A percentile compares a stretch with the other conserved stretches of the same genome.
These are phyloP conservation scores for Odontomyia ornata DNA, from an alignment of 2,888 invertebrate species.

Conservation along the genomic window DNA sequence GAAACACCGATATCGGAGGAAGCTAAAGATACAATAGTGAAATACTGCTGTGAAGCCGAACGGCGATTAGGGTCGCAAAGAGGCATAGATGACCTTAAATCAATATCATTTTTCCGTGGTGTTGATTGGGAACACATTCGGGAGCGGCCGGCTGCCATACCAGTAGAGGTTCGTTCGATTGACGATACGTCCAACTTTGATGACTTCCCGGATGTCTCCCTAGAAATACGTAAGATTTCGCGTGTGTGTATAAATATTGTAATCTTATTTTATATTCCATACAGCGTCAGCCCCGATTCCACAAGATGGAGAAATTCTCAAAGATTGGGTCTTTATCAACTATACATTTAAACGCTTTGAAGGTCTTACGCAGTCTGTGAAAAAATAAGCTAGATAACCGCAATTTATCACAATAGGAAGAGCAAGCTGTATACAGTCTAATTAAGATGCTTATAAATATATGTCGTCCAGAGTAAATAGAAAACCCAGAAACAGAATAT, in stretches of 20 bases:
- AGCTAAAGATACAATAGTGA: constrained; percentile 92
- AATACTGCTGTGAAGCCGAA: constrained; percentile 97
- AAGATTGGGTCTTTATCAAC: constrained; percentile 99
- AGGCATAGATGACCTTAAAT: constrained; percentile 93
- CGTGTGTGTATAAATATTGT: background rate
- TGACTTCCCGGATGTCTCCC: constrained; percentile 98
- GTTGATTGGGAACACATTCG: constrained; percentile 99
- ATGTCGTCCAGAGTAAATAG: constrained; percentile 40
- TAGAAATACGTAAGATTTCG: constrained; percentile 97
- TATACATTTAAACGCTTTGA: constrained; percentile 99
- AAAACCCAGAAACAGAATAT: constrained; percentile 21
- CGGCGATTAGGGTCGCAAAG: constrained; percentile 88
- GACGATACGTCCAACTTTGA: constrained; percentile 99
- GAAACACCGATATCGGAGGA: constrained; percentile 99
- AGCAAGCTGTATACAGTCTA: constrained; percentile 39
- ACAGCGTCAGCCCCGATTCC: constrained; percentile 86
- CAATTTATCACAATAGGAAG: constrained; percentile 9
- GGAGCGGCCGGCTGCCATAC: constrained; percentile 97
- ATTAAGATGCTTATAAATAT: constrained; percentile 34
- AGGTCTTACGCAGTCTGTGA: constrained; percentile 81
- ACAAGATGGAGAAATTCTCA: constrained; percentile 92
- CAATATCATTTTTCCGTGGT: constrained; percentile 92
- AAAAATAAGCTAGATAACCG: constrained; percentile 25
- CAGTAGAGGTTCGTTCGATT: constrained; percentile 97
- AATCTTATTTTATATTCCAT: background rate